A percentile compares a stretch with the other conserved stretches of the same genome.
phyloP scores from a whole-genome alignment of 2,113 vertebrate species.

The Lepus europaeus region DNA sequence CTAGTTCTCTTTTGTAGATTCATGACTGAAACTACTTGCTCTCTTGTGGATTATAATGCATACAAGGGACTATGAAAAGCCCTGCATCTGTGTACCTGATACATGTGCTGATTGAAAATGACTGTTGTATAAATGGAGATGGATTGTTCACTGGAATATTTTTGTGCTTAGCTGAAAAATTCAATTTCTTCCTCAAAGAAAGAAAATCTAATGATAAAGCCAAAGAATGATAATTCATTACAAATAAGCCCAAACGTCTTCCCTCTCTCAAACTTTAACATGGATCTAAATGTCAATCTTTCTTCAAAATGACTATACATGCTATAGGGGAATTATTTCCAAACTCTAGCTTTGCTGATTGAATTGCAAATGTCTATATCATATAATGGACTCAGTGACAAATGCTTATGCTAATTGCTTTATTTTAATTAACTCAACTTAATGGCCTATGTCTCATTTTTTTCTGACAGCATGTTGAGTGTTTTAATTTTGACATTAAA shows the following conservation, averaged over 20 bases:
- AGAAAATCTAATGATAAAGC: neutral
- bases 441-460: conserved; percentile 51
- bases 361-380: conserved; percentile 40
- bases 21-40: neutral
- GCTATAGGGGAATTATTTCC: neutral
- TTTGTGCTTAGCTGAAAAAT: neutral
- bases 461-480: conserved; percentile 42
- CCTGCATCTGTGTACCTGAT: neutral
- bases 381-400: conserved; percentile 42
- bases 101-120: neutral
- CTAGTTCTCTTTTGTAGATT: neutral
- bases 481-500: conserved; percentile 66
- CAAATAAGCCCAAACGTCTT: neutral
- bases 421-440: conserved; percentile 69
- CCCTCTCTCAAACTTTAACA: fast-evolving
- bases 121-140: neutral
- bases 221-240: neutral
- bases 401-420: conserved; percentile 43
- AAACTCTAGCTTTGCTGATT: neutral
- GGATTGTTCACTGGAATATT: neutral
- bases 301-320: neutral
- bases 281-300: neutral
- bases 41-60: fast-evolving
- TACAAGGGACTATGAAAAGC: neutral
- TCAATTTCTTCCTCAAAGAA: neutral